These are phyloP conservation scores for Vombatus ursinus DNA, from an alignment of 2,113 vertebrate genomes.

Conservation along the genomic window DNA sequence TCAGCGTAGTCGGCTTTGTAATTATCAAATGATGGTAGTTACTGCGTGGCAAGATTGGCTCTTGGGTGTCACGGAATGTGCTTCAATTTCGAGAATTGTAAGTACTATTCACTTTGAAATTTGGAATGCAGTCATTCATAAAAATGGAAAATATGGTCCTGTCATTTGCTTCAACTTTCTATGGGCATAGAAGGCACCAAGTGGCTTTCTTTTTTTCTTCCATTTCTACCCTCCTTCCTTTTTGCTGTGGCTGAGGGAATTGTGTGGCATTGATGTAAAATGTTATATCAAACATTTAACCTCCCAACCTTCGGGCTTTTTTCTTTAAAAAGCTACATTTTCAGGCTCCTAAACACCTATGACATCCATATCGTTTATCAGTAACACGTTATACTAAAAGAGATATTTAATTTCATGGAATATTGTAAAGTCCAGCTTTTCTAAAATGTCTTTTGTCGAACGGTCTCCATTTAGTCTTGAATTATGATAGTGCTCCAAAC, in stretches of 20 bases:
- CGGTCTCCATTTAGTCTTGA: not conserved
- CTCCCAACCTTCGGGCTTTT: conserved; percentile 9
- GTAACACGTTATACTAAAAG: not conserved
- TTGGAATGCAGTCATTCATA: conserved; percentile 13
- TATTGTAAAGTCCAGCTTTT: not conserved
- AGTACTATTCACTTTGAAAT: not conserved
- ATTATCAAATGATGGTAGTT: conserved; percentile 26
- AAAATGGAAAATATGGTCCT: conserved; percentile 5
- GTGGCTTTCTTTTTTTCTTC: not conserved
- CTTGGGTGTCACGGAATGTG: not conserved
- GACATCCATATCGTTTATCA: conserved; percentile 1
- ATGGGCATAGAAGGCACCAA: not conserved
- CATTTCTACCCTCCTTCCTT: not conserved
- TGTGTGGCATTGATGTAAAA: not conserved
- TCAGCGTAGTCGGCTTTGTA: conserved; percentile 65
- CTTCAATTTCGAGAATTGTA: conserved; percentile 11
- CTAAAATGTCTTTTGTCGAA: conserved; percentile 10
- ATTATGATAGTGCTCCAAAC: not conserved
- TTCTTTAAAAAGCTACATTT: not conserved
- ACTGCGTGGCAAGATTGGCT: not conserved
- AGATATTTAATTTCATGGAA: not conserved
- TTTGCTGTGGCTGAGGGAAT: not conserved
- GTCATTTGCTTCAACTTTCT: conserved; percentile 21
- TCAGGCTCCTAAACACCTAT: not conserved
- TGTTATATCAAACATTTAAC: not conserved